phyloP scores from a whole-genome alignment of 2,888 invertebrate genomes.

The Alloplasta piceator region DNA sequence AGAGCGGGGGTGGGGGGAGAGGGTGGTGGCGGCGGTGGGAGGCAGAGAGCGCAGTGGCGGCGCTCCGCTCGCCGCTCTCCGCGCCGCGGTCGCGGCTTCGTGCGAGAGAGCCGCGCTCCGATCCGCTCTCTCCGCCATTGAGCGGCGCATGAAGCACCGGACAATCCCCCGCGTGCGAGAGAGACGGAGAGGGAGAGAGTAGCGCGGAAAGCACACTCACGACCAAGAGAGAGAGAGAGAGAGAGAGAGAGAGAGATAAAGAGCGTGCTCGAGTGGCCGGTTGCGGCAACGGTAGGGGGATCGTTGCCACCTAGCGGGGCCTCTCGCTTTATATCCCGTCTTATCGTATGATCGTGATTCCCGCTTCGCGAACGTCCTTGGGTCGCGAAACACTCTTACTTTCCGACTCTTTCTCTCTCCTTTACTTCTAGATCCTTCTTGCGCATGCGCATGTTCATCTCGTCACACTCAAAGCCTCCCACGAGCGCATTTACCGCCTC shows the following conservation, averaged over 20 bases:
- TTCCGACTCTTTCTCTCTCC: conserved; percentile 69
- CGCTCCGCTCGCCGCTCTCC: conserved; percentile 43
- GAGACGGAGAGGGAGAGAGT: conserved; percentile 5
- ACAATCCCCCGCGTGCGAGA: conserved; percentile 3
- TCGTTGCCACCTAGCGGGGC: conserved; percentile 73
- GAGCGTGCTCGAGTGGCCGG: conserved; percentile 39
- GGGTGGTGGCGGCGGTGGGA: conserved; percentile 1
- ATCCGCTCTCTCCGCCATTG: conserved; percentile 59
- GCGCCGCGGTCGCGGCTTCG: conserved; percentile 25
- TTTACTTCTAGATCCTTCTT: conserved; percentile 59
- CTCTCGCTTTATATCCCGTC: conserved; percentile 73
- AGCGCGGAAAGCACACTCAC: neutral
- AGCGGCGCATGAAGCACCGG: conserved; percentile 49
- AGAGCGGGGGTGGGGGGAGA: no score
- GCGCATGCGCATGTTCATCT: conserved; percentile 35
- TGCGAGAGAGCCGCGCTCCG: neutral
- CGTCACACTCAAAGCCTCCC: conserved; percentile 41
- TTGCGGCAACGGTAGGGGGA: conserved; percentile 66
- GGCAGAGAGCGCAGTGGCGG: conserved; percentile 45
- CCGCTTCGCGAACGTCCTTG: conserved; percentile 77
- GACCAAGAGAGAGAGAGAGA: conserved; percentile 12
- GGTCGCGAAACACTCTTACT: conserved; percentile 78
- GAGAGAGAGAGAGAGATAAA: conserved; percentile 27
- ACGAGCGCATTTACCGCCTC: conserved; percentile 26
- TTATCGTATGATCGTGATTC: conserved; percentile 79